Base-by-base conservation (phyloP, 64 coral and sea anemone species). In the Porites lutea region DNA sequence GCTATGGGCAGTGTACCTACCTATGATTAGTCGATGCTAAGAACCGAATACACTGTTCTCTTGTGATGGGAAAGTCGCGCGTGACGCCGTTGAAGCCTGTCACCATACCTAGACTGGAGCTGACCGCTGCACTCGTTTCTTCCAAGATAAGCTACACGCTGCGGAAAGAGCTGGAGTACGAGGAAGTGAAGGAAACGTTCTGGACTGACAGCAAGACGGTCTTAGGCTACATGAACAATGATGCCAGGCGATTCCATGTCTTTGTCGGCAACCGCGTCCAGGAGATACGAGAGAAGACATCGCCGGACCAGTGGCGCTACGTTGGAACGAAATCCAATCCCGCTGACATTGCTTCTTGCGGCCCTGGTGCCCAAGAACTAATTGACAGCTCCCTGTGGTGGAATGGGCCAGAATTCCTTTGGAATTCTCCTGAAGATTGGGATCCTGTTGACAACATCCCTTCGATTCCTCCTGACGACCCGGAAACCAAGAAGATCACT, bases 61-160 rank as follows among this genome's bases (percentile, higher is more conserved):
- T 54, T 54, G 52, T 54, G 52, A 54, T 54, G 52, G 52, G 52
- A 54, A 74, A 74, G 72, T 45, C 13, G 23, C 21, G 48, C 48
- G 27, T 74, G 48, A 74, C 72, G 48, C 19, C 72, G 27, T 74
- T 74, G 72, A 74, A 74, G 21, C 72, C 72, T 74, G 72, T 74
- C 27, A 74, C 72, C 48, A 74, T 74, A 27, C 72, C 72, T 74
- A 27, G 23, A 74, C 72, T 74, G 12, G 72, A 74, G 48, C 72
- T 74, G 48, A 74, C 72, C 27, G 72, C 72, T 45, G 21, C 12
- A 48, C 23, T 27, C 27, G 72, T 74, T n/a, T 74, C 72, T 10
- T 45, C 72, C 72, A 74, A 74, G 72, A 74, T 27, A 27, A 27
- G 72, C 72, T 48, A 21, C 19, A 48, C 23, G 48, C 72, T 74